These are phyloP conservation scores for Actinernus sp. DNA, from an alignment of 92 coral and sea anemone species.

Conservation along the genomic window DNA sequence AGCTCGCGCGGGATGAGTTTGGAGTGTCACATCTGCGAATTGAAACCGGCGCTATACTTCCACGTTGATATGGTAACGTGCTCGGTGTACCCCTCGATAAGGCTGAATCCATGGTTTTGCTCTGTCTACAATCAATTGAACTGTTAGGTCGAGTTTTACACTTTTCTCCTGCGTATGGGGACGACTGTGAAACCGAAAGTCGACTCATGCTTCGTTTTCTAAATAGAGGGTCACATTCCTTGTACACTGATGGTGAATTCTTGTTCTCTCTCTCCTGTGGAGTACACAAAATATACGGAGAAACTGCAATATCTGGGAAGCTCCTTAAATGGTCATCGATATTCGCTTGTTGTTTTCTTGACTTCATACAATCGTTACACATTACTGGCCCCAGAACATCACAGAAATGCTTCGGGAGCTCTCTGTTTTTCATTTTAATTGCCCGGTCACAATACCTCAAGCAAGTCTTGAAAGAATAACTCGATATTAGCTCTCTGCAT, in stretches of 20 bases:
- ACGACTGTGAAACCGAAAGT: slow-evolving; percentile 8
- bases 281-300: slow-evolving; percentile 73
- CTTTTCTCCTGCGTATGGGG: slow-evolving; percentile 4
- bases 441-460: slow-evolving; percentile 48
- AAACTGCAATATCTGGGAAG: slow-evolving; percentile 76
- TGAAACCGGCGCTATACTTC: not conserved
- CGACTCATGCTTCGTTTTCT: slow-evolving; percentile 38
- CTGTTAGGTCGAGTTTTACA: slow-evolving; percentile 81
- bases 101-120: no score
- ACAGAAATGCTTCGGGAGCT: slow-evolving; percentile 73
- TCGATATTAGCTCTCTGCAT: slow-evolving; percentile 5
- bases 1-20: slow-evolving; percentile 24
- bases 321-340: slow-evolving; percentile 35
- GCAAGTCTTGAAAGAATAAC: slow-evolving; percentile 30
- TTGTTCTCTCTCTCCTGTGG: slow-evolving; percentile 31
- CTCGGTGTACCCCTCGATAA: not conserved
- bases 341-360: slow-evolving; percentile 53
- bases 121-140: not conserved
- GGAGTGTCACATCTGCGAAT: slow-evolving; percentile 25
- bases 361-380: slow-evolving; percentile 72
- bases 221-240: slow-evolving; percentile 45
- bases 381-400: slow-evolving; percentile 80
- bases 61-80: not conserved
- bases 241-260: slow-evolving; percentile 41
- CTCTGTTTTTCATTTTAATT: slow-evolving; percentile 21